Evolutionary conservation across 2,888 invertebrate species (phyloP).

Genomic region (Sisyra terminalis): DNA sequence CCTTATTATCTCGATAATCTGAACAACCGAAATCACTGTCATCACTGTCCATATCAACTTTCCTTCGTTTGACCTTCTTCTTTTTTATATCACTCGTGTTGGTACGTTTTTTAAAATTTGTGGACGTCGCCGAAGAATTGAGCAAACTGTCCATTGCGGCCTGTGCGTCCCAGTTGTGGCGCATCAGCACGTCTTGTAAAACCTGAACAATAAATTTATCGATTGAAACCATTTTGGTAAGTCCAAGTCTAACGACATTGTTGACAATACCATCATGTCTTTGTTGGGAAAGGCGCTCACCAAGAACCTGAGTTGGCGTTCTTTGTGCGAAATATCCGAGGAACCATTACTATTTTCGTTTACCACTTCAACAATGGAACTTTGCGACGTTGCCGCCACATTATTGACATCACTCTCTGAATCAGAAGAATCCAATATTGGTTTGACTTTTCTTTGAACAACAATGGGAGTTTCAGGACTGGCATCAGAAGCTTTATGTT

Average conservation of each 20-base stretch:
- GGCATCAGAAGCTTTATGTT: constrained; percentile 13
- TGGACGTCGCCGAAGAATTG: constrained; percentile 10
- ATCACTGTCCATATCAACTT: constrained; percentile 36
- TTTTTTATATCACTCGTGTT: constrained; percentile 17
- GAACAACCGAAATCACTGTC: constrained; percentile 40
- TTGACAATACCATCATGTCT: constrained; percentile 36
- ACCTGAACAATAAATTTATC: constrained; percentile 15
- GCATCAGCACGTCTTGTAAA: constrained; percentile 27
- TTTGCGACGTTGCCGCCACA: constrained; percentile 10
- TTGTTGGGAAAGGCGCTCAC: constrained; percentile 43
- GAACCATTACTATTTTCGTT: constrained; percentile 10
- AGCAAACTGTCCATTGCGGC: constrained; percentile 19
- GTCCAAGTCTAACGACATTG: too few relatives aligned
- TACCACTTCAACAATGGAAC: constrained; percentile 3
- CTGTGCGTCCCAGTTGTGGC: constrained; percentile 26
- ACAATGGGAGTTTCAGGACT: constrained; percentile 9
- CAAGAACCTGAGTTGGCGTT: constrained; percentile 42
- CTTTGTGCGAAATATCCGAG: constrained; percentile 24
- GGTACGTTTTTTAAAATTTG: constrained; percentile 15
- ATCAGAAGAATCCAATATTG: constrained; percentile 34
- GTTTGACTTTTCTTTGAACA: constrained; percentile 14
- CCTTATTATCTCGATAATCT: constrained; percentile 42
- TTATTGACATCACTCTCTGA: constrained; percentile 26
- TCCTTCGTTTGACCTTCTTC: constrained; percentile 28
- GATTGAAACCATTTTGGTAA: too few relatives aligned